Evolutionary conservation across 2,113 vertebrate species (phyloP).

Genomic region (Dipodomys stephensi): DNA sequence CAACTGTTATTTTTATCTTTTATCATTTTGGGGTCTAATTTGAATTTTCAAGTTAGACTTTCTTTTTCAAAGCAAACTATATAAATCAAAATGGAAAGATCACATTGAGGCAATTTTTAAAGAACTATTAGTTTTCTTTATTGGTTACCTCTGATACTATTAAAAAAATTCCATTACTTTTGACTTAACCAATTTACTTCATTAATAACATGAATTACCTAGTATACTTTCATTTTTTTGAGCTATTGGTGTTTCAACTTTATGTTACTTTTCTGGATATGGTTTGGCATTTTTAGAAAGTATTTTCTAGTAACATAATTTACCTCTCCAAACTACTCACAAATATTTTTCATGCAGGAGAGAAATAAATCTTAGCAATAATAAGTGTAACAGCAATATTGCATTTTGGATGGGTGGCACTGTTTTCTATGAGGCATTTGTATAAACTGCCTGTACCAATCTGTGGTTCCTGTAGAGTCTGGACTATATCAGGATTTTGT

Average conservation of each 20-base stretch:
- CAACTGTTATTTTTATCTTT: neutral
- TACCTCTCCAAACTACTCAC: neutral
- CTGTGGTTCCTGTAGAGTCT: neutral
- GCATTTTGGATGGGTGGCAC: neutral
- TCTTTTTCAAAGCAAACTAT: neutral
- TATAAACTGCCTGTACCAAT: constrained; percentile 9
- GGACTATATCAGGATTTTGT: neutral
- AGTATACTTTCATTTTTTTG: constrained; percentile 9
- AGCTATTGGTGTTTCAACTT: no score
- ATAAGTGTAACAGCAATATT: neutral
- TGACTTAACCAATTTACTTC: neutral
- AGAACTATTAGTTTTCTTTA: neutral
- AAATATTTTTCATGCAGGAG: neutral
- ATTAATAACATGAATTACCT: neutral
- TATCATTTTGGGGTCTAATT: neutral
- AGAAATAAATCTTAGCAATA: neutral
- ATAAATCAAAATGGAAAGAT: neutral
- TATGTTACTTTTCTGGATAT: no score
- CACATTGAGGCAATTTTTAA: neutral
- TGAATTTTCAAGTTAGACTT: constrained; percentile 23
- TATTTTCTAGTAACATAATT: constrained; percentile 24
- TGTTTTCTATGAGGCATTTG: neutral
- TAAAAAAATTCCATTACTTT: neutral
- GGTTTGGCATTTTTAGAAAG: neutral
- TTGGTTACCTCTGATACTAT: neutral